These are phyloP conservation scores for Garra rufa DNA, from an alignment of 2,113 vertebrate species.

Conservation along the genomic window DNA sequence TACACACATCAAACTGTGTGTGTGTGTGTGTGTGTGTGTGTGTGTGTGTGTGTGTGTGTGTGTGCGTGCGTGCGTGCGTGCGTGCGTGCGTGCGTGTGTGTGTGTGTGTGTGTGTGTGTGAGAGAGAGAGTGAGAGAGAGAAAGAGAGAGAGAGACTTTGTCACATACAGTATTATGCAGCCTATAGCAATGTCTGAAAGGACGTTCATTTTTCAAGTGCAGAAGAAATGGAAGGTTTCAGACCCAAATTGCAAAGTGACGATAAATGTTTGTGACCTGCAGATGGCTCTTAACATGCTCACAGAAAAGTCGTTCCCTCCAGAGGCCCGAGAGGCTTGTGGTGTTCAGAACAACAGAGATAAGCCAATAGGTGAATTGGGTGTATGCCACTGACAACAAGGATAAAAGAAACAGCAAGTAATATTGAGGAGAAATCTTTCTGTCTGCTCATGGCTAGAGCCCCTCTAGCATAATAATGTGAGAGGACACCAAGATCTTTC, in stretches of 20 bases:
- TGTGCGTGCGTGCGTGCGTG: no score
- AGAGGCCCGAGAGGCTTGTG: background rate
- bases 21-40: background rate
- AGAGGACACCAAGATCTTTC: slow-evolving; percentile 18
- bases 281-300: slow-evolving; percentile 16
- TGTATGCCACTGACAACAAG: slow-evolving; percentile 11
- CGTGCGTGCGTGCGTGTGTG: no score
- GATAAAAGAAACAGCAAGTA: slow-evolving; percentile 31
- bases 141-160: background rate
- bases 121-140: no score
- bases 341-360: slow-evolving; percentile 22
- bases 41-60: background rate
- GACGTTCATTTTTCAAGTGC: slow-evolving; percentile 4
- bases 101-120: no score
- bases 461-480: slow-evolving; percentile 21
- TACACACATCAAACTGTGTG: background rate
- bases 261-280: slow-evolving; percentile 37
- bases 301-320: background rate
- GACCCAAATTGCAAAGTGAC: slow-evolving; percentile 27
- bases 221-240: slow-evolving; percentile 22
- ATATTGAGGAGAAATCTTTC: slow-evolving; percentile 25
- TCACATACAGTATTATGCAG: slow-evolving; percentile 4
- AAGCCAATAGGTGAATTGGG: slow-evolving; percentile 11
- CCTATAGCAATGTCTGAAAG: background rate
- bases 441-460: slow-evolving; percentile 14